Base-by-base conservation (phyloP, 2,888 invertebrate species). In the Petrolisthes cinctipes region DNA sequence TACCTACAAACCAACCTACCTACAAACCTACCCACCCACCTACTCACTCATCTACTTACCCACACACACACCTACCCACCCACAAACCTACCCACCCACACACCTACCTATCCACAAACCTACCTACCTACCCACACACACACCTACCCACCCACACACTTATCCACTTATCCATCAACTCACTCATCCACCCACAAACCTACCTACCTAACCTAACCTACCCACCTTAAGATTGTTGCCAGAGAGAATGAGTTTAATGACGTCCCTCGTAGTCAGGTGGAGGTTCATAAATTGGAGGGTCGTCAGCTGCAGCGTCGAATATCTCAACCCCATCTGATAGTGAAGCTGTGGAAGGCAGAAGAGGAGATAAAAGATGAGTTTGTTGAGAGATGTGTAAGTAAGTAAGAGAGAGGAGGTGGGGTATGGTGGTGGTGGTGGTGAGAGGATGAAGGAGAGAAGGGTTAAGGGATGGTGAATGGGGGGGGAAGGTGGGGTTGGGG, bases 261-360 rank as follows among this genome's bases (percentile, higher is more conserved):
- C 94, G 89, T 95, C 95, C 95, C 88, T 95, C 95, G 91, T 96
- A 96, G 89, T 95, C 95, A 0, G 96, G 96, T 0, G 96, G 96
- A 0, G 95, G 94, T 92, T 96, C 96, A 92, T 96, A 96, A 80
- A 94, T 94, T 0, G 96, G 95, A 11, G 95, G 95, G 66, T 95
- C 95, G 89, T 95, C 95, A 73, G 94, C 93, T 3, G 92, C 92
- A 80, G 94, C 94, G 92, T 93, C 92, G 92, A 93, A 93, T 92
- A 93, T 93, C 92, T 93, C 92, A 91, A 94, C 93, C 91, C 94
- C 90, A 56, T 90, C 90, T 56, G 85, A 85, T 66, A 86, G 71
- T 5, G 88, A 86, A 73, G 82, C 88, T 86, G 84, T 20, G 17
- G 80, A 17, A 11, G 17, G 73, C 9, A 20, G 11, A n/a, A 66